Conservation (phyloP, 2,888 invertebrate species). For the Sarcophaga rosellei region DNA sequence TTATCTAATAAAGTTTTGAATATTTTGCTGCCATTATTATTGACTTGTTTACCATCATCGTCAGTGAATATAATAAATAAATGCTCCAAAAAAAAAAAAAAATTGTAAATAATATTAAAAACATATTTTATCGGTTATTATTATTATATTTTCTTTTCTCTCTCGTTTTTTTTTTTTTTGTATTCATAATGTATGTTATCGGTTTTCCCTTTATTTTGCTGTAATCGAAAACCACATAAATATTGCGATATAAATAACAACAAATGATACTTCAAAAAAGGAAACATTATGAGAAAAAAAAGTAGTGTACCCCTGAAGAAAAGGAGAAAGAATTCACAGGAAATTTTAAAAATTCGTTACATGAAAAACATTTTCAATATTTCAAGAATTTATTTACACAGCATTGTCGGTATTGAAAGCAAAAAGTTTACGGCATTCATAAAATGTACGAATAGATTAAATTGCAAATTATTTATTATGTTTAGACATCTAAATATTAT, state of each 20-base stretch:
- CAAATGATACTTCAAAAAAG: conserved; percentile 31
- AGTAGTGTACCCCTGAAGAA: too few species aligned
- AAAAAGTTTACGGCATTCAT: too few species aligned
- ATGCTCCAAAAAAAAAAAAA: conserved; percentile 13
- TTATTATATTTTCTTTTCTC: conserved; percentile 8
- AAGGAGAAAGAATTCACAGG: too few species aligned
- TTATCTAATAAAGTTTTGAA: conserved; percentile 60
- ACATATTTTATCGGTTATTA: conserved; percentile 47
- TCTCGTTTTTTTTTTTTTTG: neutral
- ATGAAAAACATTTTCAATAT: too few species aligned
- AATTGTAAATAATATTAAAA: conserved; percentile 56
- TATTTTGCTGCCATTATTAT: conserved; percentile 49
- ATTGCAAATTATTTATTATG: too few species aligned
- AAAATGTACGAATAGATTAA: too few species aligned
- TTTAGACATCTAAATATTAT: too few species aligned
- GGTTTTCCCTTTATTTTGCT: neutral
- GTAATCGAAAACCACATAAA: conserved; percentile 38
- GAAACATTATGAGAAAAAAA: neutral
- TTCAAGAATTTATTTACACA: too few species aligned
- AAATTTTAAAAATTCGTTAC: too few species aligned
- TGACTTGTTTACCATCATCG: conserved; percentile 61
- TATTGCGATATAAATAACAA: conserved; percentile 6
- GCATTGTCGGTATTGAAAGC: too few species aligned
- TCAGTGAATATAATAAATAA: conserved; percentile 39
- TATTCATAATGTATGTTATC: neutral